These are phyloP conservation scores for Colinus virginianus DNA, from an alignment of 2,113 vertebrate species.

Conservation along the genomic window DNA sequence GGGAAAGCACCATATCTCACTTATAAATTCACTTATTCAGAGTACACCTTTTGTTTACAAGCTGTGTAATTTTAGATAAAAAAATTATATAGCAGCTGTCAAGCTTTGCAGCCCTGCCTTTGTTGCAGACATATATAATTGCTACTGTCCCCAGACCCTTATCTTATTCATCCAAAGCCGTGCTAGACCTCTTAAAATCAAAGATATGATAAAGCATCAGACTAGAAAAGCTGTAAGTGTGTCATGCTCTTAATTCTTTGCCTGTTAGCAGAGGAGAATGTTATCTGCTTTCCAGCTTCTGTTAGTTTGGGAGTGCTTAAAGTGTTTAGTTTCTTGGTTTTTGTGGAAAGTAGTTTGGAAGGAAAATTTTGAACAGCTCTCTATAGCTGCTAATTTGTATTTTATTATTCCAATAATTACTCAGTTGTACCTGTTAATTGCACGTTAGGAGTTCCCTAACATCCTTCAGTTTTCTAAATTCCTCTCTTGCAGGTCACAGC, in stretches of 20 bases:
- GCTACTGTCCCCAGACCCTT: background rate
- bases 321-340: background rate
- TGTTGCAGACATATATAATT: background rate
- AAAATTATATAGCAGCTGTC: background rate
- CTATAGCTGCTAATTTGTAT: background rate
- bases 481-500: background rate
- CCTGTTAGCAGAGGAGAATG: background rate
- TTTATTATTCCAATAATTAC: background rate
- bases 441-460: background rate
- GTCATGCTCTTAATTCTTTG: background rate
- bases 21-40: background rate
- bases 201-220: background rate
- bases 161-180: background rate
- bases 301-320: background rate
- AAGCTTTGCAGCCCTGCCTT: background rate
- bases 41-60: too few species aligned
- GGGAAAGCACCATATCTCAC: background rate
- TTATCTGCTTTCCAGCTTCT: background rate
- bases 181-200: background rate
- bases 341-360: accelerated
- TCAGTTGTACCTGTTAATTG: background rate
- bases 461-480: background rate
- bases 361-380: background rate
- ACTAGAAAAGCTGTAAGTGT: background rate
- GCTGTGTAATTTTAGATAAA: background rate